Evolutionary conservation across 2,888 invertebrate genomes (phyloP).

Genomic region (Amphipyra tragopoginis): DNA sequence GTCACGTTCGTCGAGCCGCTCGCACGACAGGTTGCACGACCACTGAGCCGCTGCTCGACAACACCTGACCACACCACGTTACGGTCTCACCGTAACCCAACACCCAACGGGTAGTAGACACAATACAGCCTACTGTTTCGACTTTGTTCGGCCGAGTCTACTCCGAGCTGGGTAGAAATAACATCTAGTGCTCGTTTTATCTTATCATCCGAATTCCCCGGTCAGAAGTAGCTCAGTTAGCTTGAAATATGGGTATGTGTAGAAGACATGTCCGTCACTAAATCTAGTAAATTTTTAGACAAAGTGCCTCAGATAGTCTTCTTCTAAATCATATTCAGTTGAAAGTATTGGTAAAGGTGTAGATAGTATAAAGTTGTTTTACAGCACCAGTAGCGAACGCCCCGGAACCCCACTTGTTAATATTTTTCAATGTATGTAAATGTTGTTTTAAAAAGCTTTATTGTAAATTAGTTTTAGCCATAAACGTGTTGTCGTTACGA

Average conservation of each 20-base stretch:
- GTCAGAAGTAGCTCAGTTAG: constrained; percentile 27
- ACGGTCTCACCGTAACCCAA: constrained; percentile 7
- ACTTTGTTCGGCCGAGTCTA: constrained; percentile 25
- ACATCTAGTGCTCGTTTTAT: constrained; percentile 26
- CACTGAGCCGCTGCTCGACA: constrained; percentile 70
- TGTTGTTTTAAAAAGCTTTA: constrained; percentile 89
- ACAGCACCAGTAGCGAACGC: constrained; percentile 60
- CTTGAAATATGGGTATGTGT: constrained; percentile 43
- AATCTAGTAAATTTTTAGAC: constrained; percentile 39
- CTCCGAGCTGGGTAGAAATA: constrained; percentile 16
- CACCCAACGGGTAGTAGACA: constrained; percentile 21
- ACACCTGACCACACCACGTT: constrained; percentile 14
- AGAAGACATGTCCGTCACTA: constrained; percentile 46
- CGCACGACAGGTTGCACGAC: constrained; percentile 90
- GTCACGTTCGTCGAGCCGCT: constrained; percentile 93
- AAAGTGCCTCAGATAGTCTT: constrained; percentile 60
- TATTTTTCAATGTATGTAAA: constrained; percentile 84
- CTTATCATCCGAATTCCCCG: constrained; percentile 17
- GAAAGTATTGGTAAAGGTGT: constrained; percentile 35
- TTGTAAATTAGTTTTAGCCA: constrained; percentile 86
- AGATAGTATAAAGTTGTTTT: constrained; percentile 45
- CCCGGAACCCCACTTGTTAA: constrained; percentile 73
- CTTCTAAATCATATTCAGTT: constrained; percentile 50
- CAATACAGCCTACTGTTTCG: constrained; percentile 21
- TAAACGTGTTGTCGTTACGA: constrained; percentile 82